Percentiles rank a stretch among this genome's conserved stretches.
Conservation (phyloP, 2,888 invertebrate genomes). For the Torymus texanus region DNA sequence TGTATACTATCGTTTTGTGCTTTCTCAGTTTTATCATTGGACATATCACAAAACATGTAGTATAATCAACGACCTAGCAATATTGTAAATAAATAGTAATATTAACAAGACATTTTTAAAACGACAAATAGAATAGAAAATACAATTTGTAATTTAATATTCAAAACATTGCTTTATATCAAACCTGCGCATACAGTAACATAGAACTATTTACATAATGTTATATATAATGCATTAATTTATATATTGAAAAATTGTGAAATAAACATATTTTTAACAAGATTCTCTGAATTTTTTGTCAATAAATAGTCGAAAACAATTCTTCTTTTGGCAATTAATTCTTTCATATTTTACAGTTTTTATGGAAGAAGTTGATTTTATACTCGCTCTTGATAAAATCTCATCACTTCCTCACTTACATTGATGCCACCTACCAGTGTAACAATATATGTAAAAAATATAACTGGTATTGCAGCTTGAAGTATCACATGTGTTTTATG, state of each 20-base stretch:
- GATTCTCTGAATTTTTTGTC: constrained; percentile 19
- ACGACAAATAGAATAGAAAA: constrained; percentile 29
- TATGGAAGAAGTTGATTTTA: constrained; percentile 14
- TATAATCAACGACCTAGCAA: constrained; percentile 36
- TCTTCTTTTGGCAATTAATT: constrained; percentile 2
- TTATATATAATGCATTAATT: constrained; percentile 59
- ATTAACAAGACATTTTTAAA: constrained; percentile 33
- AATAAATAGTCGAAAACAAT: constrained; percentile 10
- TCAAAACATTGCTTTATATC: constrained; percentile 52
- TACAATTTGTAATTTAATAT: constrained; percentile 55
- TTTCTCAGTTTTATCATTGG: constrained; percentile 34
- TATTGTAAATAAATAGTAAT: constrained; percentile 57
- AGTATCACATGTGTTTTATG: constrained; percentile 87
- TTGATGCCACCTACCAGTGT: constrained; percentile 89
- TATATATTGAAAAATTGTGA: constrained; percentile 57
- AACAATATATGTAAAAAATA: constrained; percentile 86
- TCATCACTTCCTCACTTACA: constrained; percentile 86
- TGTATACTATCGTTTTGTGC: too few species aligned
- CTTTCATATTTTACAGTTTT: constrained; percentile 33
- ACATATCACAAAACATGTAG: constrained; percentile 28
- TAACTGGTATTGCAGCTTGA: constrained; percentile 87
- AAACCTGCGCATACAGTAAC: constrained; percentile 48
- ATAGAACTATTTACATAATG: constrained; percentile 59
- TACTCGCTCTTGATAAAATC: constrained; percentile 86
- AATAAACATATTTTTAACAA: constrained; percentile 60